phyloP scores from a whole-genome alignment of 2,113 vertebrate genomes.

The Colius striatus region DNA sequence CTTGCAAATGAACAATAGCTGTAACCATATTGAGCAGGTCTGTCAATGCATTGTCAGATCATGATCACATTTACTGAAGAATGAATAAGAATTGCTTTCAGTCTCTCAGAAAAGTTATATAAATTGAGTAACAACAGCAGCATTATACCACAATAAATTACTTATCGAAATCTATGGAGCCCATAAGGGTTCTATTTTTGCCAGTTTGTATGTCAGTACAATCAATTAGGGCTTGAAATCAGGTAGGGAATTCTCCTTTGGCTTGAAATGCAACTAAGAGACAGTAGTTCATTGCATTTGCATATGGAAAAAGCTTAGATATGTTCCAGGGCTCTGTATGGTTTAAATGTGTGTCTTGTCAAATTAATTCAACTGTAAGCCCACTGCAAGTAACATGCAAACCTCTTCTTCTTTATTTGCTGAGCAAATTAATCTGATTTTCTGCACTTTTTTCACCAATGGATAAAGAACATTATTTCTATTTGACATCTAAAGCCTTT shows the following conservation, averaged over 20 bases:
- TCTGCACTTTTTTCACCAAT: not conserved
- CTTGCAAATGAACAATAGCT: not conserved
- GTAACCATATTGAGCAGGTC: not conserved
- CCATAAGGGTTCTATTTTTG: not conserved
- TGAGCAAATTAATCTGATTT: slow-evolving; percentile 13
- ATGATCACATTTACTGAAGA: not conserved
- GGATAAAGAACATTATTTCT: not conserved
- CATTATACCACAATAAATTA: not conserved
- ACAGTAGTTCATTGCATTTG: not conserved
- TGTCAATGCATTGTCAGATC: not conserved
- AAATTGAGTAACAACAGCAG: not conserved
- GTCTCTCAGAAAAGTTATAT: not conserved
- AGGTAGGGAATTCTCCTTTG: not conserved
- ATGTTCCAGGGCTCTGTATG: not conserved
- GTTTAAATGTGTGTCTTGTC: not conserved
- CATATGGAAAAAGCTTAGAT: slow-evolving; percentile 9
- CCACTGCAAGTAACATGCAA: not conserved
- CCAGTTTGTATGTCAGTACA: not conserved
- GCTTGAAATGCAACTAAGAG: slow-evolving; percentile 13
- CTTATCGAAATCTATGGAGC: not conserved
- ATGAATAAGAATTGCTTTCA: not conserved
- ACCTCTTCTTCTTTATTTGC: slow-evolving; percentile 34
- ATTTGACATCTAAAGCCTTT: not conserved
- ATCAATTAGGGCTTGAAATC: not conserved
- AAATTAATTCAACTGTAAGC: slow-evolving; percentile 16